phyloP scores from a whole-genome alignment of 2,888 invertebrate genomes.

The Cremastinae sp. region DNA sequence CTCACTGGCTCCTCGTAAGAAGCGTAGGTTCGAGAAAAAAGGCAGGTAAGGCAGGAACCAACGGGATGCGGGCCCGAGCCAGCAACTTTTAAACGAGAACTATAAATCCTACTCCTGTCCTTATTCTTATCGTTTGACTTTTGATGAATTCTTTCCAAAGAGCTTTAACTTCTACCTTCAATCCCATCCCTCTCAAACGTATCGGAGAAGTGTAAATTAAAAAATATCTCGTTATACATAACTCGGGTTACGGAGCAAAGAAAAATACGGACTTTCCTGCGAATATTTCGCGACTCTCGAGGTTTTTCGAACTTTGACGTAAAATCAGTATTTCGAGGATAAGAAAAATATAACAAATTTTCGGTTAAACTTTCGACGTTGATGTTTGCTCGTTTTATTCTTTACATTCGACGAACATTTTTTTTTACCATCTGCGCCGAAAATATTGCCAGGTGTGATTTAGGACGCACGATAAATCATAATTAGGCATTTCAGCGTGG shows the following conservation, averaged over 20 bases:
- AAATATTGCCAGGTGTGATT: not conserved
- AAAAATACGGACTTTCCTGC: not conserved
- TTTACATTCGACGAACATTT: too few relatives aligned
- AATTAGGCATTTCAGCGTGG: not conserved
- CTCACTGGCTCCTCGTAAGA: conserved; percentile 12
- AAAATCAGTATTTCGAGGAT: too few relatives aligned
- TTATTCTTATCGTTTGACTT: conserved; percentile 61
- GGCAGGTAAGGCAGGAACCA: conserved; percentile 46
- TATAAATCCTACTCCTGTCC: conserved; percentile 53
- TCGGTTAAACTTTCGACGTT: too few relatives aligned
- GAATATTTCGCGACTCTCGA: too few relatives aligned
- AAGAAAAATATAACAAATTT: too few relatives aligned
- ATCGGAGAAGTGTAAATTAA: conserved; percentile 13
- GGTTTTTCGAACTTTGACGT: too few relatives aligned
- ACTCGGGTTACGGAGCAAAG: not conserved
- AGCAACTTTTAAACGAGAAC: conserved; percentile 60
- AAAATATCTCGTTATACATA: not conserved
- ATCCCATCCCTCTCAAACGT: not conserved
- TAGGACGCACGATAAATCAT: conserved; percentile 20
- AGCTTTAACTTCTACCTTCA: not conserved
- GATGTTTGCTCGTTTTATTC: too few relatives aligned
- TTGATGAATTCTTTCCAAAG: conserved; percentile 52
- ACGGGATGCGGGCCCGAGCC: conserved; percentile 56
- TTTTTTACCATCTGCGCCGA: not conserved
- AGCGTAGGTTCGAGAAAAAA: conserved; percentile 49